Evolutionary conservation across 1,140 invertebrate genomes (phyloP).

Genomic region (Brachystomella parvula): DNA sequence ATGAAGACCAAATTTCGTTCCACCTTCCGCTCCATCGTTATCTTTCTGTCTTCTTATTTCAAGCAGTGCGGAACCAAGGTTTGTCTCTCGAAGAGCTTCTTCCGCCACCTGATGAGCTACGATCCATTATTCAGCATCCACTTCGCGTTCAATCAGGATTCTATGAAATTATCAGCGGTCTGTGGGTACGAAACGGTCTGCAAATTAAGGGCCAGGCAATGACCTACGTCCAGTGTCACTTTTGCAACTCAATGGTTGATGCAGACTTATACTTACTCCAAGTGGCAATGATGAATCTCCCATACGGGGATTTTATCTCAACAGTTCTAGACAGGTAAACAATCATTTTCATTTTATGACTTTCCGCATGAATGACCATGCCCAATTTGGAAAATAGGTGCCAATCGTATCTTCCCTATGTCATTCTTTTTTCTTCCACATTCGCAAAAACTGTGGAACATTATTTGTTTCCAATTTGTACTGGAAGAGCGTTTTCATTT

Average conservation of each 20-base stretch:
- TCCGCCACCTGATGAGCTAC: slow-evolving; percentile 66
- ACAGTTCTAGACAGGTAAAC: slow-evolving; percentile 79
- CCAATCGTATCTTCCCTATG: background rate
- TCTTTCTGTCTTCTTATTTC: slow-evolving; percentile 82
- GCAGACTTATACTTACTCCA: slow-evolving; percentile 89
- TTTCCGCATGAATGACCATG: background rate
- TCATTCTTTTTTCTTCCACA: background rate
- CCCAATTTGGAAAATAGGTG: background rate
- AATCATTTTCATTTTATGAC: slow-evolving; percentile 5
- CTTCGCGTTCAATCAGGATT: slow-evolving; percentile 87
- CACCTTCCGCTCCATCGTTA: slow-evolving; percentile 93
- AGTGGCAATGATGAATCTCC: slow-evolving; percentile 80
- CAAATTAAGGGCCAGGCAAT: slow-evolving; percentile 97
- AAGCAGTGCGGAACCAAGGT: slow-evolving; percentile 74
- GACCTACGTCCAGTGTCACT: slow-evolving; percentile 97
- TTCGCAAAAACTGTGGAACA: too few relatives aligned
- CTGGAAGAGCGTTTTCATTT: too few relatives aligned
- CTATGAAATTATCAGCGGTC: slow-evolving; percentile 84
- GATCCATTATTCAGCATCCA: slow-evolving; percentile 78
- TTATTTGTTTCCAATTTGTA: too few relatives aligned
- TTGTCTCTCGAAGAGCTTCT: slow-evolving; percentile 65
- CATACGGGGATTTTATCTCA: slow-evolving; percentile 73
- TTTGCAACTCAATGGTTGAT: slow-evolving; percentile 96
- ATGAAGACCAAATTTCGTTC: slow-evolving; percentile 72
- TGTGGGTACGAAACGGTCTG: slow-evolving; percentile 93